A percentile compares a stretch with the other conserved stretches of the same genome.
phyloP scores from a whole-genome alignment of 2,797 vertebrate species.

The Gambusia yucatana region DNA sequence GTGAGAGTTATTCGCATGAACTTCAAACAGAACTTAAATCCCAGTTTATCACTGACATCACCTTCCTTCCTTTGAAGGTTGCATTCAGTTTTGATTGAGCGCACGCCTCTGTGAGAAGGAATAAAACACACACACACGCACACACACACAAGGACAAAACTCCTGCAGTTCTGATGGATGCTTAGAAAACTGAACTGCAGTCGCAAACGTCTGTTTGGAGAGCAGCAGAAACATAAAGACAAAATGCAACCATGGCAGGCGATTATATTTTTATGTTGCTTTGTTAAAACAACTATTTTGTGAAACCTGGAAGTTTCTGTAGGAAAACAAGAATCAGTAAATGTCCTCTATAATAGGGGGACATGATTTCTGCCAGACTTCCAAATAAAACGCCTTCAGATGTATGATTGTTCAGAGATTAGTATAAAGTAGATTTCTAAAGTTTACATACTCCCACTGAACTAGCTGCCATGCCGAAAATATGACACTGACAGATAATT shows the following conservation, averaged over 20 bases:
- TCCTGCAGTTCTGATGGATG: not conserved
- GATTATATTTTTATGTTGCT: not conserved
- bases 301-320: not conserved
- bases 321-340: not conserved
- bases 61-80: not conserved
- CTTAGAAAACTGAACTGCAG: not conserved
- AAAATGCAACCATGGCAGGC: not conserved
- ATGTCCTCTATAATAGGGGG: not conserved
- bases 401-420: not conserved
- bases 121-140: not conserved
- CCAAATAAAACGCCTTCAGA: not conserved
- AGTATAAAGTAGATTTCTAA: not conserved
- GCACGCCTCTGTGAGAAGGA: not conserved
- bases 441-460: not conserved
- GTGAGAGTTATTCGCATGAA: constrained; percentile 34
- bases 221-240: not conserved
- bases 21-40: not conserved
- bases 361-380: not conserved
- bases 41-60: constrained; percentile 11
- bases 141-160: not conserved
- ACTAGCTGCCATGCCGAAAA: not conserved
- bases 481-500: not conserved
- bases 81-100: constrained; percentile 3
- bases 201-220: not conserved
- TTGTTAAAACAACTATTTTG: not conserved